These are phyloP conservation scores for Rhincodon typus DNA, from an alignment of 2,797 vertebrate genomes.

Conservation along the genomic window DNA sequence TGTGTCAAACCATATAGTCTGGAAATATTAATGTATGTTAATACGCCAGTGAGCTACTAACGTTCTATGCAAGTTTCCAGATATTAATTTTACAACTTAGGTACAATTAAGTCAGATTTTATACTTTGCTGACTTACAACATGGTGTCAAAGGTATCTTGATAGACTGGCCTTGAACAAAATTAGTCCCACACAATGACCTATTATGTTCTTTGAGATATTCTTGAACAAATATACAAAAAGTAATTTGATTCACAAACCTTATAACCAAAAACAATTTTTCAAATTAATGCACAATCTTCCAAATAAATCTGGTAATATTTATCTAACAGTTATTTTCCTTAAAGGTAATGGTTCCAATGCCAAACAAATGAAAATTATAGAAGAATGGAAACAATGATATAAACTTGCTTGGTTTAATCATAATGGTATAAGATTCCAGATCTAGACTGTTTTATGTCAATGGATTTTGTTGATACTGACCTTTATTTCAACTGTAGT, in stretches of 20 bases:
- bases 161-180: neutral
- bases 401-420: neutral
- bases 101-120: neutral
- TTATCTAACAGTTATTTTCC: neutral
- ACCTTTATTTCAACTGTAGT: neutral
- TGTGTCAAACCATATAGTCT: neutral
- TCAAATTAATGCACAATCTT: slow-evolving; percentile 18
- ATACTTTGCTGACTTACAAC: neutral
- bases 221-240: neutral
- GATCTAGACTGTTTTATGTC: neutral
- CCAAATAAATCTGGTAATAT: slow-evolving; percentile 31
- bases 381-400: neutral
- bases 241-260: neutral
- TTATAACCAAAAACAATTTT: neutral
- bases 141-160: neutral
- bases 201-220: slow-evolving; percentile 1
- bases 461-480: neutral
- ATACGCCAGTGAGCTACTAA: neutral
- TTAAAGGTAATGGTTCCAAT: neutral
- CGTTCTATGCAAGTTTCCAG: neutral
- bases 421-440: neutral
- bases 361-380: neutral
- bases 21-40: neutral
- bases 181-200: neutral
- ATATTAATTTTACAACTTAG: neutral